Base-by-base conservation (phyloP, 2,888 invertebrate genomes). In the Cenopis cana region DNA sequence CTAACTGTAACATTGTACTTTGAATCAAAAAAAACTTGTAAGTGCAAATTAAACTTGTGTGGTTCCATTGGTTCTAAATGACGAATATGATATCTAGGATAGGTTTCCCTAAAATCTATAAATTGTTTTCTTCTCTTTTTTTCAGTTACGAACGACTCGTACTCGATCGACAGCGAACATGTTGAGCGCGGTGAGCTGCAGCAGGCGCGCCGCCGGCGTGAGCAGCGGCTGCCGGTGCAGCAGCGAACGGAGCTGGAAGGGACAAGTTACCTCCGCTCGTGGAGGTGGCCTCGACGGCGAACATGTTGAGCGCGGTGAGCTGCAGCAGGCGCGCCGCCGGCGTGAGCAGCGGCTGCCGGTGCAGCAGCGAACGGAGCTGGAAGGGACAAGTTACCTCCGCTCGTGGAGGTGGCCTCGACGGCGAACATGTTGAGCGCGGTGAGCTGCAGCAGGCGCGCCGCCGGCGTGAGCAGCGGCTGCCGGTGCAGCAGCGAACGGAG, bases 351-450 rank as follows among this genome's bases (percentile, higher is more conserved):
- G 98, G 97, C 76, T 96, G 95, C 75, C 97, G 96, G 81, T 96
- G 95, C 41, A 98, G 93, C 74, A 98, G 91, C 56, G 96, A 96
- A 74, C 96, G 95, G 87, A 99, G 97, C 89, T 98, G 97, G 49
- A 96, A 96, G 82, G 98, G 90, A 98, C 98, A 24, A 24, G 24
- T 24, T 24, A 24, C 24, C 97, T 95, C 96, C 97, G 0, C 96
- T 94, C 65, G 97, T 96, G 80, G 96, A 96, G 69, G 97, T 97
- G 80, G 97, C 97, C 84, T 98, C 97, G 64, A 98, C 96, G 66
- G 98, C 96, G 90, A 98, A 99, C 96, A 99, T 98, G 90, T 98
- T 98, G 76, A 99, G 95, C 6, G 98, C 97, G 69, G 98, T 95
- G 61, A 99, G 95, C 92, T 99, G 98, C 77, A 98, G 94, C 59